Evolutionary conservation across 1,140 invertebrate species (phyloP), one percentile per base, ranked within the genome.

Genomic region (Drosophila hydei): DNA sequence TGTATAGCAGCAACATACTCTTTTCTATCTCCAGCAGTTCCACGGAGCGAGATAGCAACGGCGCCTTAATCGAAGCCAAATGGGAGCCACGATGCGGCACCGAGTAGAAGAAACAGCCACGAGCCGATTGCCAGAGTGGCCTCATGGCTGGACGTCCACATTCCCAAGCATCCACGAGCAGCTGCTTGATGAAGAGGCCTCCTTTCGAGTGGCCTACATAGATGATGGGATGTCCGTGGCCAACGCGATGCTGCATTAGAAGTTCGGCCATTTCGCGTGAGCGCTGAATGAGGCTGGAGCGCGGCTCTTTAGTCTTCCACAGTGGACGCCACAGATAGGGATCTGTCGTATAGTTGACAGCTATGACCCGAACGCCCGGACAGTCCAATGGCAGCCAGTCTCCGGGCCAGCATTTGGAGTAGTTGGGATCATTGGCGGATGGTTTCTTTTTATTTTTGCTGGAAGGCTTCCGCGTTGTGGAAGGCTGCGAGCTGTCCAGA

Each of bases 131-230:
- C 92, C 93, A 94, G 0, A 95, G 75, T 1, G 85, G 72, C 0
- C 90, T 77, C 72, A 84, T 78, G 58, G 81, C 77, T 19, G 83
- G 83, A 11, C 83, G 78, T 11, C 83, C 83, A 11, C 72, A 59
- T 72, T 94, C 93, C 92, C 73, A 93, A 93, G 92, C 94, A 92
- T 92, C 92, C 1, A 94, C 91, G 1, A 94, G 91, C 3, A 95
- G 94, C 80, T 95, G 94, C 75, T 95, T 95, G n/a, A 95, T 94
- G 62, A 94, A 95, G 0, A 95, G 84, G 0, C 95, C 95, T 0
- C 95, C 95, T 79, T 95, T 95, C 0, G 94, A 95, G 80, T 95
- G 95, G 12, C 94, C 95, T 5, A 95, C 95, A 94, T 95, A 95
- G 7, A 95, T 91, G 42, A 95, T 94, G 2, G 95, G 95, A 76